Conservation (phyloP, 2,888 invertebrate genomes). For the Cacoxenus indagator region DNA sequence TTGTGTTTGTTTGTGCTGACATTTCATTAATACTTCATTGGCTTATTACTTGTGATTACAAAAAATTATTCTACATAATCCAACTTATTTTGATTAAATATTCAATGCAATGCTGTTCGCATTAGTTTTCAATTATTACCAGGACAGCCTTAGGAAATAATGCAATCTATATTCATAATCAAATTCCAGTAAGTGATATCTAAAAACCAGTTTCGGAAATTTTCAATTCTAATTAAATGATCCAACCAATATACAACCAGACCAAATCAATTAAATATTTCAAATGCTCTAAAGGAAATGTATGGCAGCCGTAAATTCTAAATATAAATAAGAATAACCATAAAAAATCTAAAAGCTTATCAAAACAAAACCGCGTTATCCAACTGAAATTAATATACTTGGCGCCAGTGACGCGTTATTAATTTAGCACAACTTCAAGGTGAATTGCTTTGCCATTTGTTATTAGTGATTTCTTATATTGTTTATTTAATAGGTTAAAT, state of each 20-base stretch:
- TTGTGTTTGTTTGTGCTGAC: too few species aligned
- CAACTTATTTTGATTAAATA: too few species aligned
- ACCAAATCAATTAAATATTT: not conserved
- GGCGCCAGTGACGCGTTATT: slow-evolving; percentile 45
- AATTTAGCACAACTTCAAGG: slow-evolving; percentile 44
- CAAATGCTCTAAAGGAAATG: not conserved
- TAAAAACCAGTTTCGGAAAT: too few species aligned
- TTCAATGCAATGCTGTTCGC: too few species aligned
- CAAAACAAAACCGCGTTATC: not conserved
- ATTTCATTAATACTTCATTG: too few species aligned
- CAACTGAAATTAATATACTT: slow-evolving; percentile 21
- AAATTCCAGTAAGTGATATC: too few species aligned
- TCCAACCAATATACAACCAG: not conserved
- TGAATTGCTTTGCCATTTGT: slow-evolving; percentile 25
- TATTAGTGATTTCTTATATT: not conserved
- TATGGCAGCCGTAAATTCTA: not conserved
- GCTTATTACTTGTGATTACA: too few species aligned
- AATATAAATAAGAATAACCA: not conserved
- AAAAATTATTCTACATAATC: too few species aligned
- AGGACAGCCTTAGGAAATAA: too few species aligned
- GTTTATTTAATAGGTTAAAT: not conserved
- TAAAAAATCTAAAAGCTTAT: not conserved
- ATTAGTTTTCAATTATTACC: too few species aligned
- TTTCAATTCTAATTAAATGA: not conserved
- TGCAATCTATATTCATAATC: too few species aligned